phyloP scores from a whole-genome alignment of 2,113 vertebrate species.

The Malaclemys terrapin region DNA sequence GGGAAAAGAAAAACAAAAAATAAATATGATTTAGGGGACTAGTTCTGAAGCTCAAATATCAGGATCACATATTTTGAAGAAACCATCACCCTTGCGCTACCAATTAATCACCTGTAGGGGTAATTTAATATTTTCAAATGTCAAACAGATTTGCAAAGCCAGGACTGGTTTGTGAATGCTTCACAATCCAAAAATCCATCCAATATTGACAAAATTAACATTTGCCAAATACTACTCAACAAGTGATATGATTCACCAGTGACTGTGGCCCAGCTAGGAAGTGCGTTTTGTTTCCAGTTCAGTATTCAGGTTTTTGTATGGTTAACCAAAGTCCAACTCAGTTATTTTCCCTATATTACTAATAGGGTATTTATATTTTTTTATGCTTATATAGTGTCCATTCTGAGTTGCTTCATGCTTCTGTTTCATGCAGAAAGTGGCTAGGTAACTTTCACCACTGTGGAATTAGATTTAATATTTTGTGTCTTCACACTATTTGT shows the following conservation, averaged over 20 bases:
- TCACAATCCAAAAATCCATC: background rate
- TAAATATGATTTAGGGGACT: background rate
- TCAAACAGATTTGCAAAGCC: background rate
- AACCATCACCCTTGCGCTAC: background rate
- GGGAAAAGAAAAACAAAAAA: conserved; percentile 12
- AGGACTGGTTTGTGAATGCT: background rate
- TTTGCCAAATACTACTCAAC: background rate
- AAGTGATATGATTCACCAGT: background rate
- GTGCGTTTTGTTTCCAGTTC: background rate
- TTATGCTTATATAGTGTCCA: background rate
- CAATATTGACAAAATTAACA: background rate
- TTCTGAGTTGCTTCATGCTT: background rate
- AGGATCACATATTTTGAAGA: background rate
- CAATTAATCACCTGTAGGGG: conserved; percentile 12
- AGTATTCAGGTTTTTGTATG: background rate
- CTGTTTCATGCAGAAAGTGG: no score
- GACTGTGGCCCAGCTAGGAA: background rate
- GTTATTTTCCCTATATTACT: background rate
- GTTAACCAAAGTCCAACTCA: background rate
- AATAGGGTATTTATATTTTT: background rate
- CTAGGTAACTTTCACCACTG: background rate
- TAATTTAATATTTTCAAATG: conserved; percentile 10
- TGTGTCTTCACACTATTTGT: background rate
- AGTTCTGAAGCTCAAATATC: background rate
- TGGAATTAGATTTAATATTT: background rate